These are phyloP conservation scores for Sesamia inferens DNA, from an alignment of 2,888 invertebrate species.

Conservation along the genomic window DNA sequence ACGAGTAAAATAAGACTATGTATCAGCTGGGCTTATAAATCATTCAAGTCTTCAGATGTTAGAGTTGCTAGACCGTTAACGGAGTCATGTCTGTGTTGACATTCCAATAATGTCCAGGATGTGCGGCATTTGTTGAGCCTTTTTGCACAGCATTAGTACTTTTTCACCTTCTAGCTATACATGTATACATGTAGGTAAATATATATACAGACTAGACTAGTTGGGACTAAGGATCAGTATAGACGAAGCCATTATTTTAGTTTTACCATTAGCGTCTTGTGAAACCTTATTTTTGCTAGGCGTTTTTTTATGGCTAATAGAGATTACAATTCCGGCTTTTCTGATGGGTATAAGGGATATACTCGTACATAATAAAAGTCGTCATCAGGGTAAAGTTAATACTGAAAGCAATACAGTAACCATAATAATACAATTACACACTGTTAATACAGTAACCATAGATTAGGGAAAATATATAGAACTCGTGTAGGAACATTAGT, in stretches of 20 bases:
- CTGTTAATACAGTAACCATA: no score
- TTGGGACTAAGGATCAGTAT: background rate
- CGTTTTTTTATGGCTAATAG: background rate
- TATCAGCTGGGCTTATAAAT: slow-evolving; percentile 40
- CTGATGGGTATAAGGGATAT: background rate
- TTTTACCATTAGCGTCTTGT: background rate
- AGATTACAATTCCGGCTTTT: background rate
- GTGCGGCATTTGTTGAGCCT: background rate
- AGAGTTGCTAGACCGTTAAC: slow-evolving; percentile 1
- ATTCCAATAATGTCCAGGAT: background rate
- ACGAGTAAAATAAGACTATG: slow-evolving; percentile 43
- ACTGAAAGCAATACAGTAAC: no score
- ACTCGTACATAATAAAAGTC: background rate
- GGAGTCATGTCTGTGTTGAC: background rate
- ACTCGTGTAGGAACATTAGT: background rate
- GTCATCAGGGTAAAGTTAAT: background rate
- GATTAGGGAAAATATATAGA: background rate
- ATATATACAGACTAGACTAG: background rate
- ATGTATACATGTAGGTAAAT: background rate
- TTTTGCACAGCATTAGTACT: background rate
- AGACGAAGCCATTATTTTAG: background rate
- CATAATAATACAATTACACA: no score
- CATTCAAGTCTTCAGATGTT: slow-evolving; percentile 38
- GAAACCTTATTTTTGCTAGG: background rate
- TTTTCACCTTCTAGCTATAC: background rate